Evolutionary conservation across 2,888 invertebrate genomes (phyloP).

Genomic region (Harmothoe impar): DNA sequence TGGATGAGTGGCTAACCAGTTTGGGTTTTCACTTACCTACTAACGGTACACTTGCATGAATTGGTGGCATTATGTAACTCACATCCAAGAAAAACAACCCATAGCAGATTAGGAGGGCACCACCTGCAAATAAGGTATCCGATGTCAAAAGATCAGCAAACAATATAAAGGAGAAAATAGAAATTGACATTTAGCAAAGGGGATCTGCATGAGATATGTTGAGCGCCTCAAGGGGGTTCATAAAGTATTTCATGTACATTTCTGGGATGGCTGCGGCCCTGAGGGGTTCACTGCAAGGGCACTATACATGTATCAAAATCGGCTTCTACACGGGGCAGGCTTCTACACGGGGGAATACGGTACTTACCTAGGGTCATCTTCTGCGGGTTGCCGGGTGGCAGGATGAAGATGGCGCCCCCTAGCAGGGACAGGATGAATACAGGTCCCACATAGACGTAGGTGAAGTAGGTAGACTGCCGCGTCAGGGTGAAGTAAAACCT

Average conservation of each 20-base stretch:
- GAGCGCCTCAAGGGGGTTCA: too few species aligned
- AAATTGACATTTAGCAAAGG: too few species aligned
- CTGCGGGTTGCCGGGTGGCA: slow-evolving; percentile 5
- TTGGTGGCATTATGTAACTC: background rate
- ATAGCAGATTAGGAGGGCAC: slow-evolving; percentile 32
- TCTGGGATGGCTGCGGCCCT: too few species aligned
- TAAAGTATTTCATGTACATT: too few species aligned
- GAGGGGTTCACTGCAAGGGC: too few species aligned
- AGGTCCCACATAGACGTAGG: slow-evolving; percentile 21
- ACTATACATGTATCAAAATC: too few species aligned
- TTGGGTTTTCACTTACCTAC: background rate
- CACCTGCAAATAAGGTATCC: slow-evolving; percentile 2
- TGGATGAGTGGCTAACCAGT: too few species aligned
- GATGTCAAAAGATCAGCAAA: too few species aligned
- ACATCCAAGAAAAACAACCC: slow-evolving; percentile 18
- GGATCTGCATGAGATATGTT: too few species aligned
- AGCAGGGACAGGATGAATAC: slow-evolving; percentile 11
- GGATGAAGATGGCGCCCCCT: slow-evolving; percentile 12
- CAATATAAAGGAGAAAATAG: too few species aligned
- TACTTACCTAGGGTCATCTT: slow-evolving; percentile 31
- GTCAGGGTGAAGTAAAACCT: background rate
- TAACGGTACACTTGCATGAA: background rate
- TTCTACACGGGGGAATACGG: too few species aligned
- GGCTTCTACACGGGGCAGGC: too few species aligned
- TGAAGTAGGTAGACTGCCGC: slow-evolving; percentile 22